Conservation (phyloP, 2,113 vertebrate species). For the Chunga burmeisteri region DNA sequence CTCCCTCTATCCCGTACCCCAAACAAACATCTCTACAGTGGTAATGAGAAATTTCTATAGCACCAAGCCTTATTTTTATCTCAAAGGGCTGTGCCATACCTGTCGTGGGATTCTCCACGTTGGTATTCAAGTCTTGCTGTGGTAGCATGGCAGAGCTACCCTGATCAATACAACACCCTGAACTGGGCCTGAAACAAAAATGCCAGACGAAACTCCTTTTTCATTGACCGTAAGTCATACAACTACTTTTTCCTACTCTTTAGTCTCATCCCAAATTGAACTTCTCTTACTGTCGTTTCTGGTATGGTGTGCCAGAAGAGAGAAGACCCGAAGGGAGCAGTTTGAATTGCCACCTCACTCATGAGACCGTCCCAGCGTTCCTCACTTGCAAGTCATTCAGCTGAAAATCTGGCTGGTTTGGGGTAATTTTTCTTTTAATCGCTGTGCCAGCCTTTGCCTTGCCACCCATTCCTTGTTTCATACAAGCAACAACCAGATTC, state of each 20-base stretch:
- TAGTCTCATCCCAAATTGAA: not conserved
- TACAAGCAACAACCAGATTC: not conserved
- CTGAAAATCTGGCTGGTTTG: not conserved
- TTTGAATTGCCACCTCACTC: not conserved
- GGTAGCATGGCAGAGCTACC: not conserved
- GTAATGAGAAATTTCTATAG: not conserved
- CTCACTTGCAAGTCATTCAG: not conserved
- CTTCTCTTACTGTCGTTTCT: not conserved
- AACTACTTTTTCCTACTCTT: not conserved
- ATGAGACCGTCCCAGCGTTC: not conserved
- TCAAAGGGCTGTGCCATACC: accelerated
- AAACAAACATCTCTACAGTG: not conserved
- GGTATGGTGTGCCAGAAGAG: not conserved
- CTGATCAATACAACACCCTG: not conserved
- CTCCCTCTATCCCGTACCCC: not conserved
- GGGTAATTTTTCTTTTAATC: not conserved
- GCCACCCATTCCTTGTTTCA: not conserved
- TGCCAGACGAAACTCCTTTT: not conserved
- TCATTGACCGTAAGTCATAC: not conserved
- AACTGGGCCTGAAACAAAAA: not conserved
- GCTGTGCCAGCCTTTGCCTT: not conserved
- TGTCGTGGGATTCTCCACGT: not conserved
- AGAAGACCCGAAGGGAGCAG: not conserved
- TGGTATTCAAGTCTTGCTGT: not conserved
- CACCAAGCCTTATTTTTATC: accelerated